A percentile compares a stretch with the other conserved stretches of the same genome.
Conservation (phyloP, 2,888 invertebrate species). For the Ornithoptera alexandrae region DNA sequence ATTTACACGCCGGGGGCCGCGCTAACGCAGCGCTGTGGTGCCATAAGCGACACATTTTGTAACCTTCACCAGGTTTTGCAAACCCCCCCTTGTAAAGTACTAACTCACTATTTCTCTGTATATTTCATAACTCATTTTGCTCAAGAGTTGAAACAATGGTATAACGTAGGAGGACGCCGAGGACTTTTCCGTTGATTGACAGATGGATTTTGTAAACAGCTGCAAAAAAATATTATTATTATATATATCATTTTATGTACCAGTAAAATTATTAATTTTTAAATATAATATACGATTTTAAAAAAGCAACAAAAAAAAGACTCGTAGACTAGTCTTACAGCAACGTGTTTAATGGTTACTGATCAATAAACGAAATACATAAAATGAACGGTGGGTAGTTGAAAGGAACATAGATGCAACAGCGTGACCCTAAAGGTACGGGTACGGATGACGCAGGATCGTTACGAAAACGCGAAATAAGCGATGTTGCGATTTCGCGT, state of each 20-base stretch:
- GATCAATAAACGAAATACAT: background rate
- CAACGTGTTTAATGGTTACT: background rate
- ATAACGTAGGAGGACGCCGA: slow-evolving; percentile 44
- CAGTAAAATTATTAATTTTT: no score
- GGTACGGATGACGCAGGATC: slow-evolving; percentile 72
- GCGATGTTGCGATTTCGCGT: slow-evolving; percentile 75
- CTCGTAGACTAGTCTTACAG: no score
- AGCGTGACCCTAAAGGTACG: slow-evolving; percentile 50
- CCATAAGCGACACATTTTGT: slow-evolving; percentile 52
- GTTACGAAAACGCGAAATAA: slow-evolving; percentile 79
- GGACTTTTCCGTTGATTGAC: slow-evolving; percentile 30
- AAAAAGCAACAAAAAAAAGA: no score
- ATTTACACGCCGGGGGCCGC: slow-evolving; percentile 50
- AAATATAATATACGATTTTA: background rate
- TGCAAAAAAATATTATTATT: background rate
- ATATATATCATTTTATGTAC: no score
- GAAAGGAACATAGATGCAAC: slow-evolving; percentile 40
- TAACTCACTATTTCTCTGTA: slow-evolving; percentile 38
- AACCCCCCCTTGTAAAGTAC: slow-evolving; percentile 44
- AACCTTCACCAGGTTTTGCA: slow-evolving; percentile 59
- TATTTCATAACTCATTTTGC: slow-evolving; percentile 71
- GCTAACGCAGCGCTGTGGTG: slow-evolving; percentile 44
- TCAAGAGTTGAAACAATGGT: slow-evolving; percentile 60
- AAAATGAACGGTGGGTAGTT: background rate
- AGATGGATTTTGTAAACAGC: slow-evolving; percentile 23